Percentiles rank a stretch among this genome's conserved stretches.
These are phyloP conservation scores for Apostichopus japonicus DNA, from an alignment of 35 echinoderm and acorn worm species.

Conservation along the genomic window DNA sequence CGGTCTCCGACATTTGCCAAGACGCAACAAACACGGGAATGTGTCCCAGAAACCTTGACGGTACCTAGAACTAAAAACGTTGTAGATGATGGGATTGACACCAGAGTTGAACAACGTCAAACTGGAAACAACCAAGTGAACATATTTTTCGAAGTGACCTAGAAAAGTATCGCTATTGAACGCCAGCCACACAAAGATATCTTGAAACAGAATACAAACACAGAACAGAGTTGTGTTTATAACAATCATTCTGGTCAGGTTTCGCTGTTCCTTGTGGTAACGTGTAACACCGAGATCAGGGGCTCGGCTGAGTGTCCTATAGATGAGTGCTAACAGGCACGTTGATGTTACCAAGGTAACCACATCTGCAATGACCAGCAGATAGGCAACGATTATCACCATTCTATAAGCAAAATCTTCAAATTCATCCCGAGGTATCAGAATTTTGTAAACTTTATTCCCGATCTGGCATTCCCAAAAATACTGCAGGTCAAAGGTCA, in stretches of 20 bases:
- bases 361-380: not conserved
- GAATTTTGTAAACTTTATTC: not conserved
- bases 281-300: not conserved
- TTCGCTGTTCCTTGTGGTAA: not conserved
- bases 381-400: not conserved
- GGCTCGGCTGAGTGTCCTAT: not conserved
- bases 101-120: not conserved
- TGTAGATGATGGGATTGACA: constrained; percentile 30
- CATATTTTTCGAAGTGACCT: not conserved
- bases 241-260: constrained; percentile 24
- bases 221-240: not conserved
- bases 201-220: constrained; percentile 15
- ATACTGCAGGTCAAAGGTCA: not conserved
- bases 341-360: not conserved
- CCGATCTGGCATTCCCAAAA: not conserved
- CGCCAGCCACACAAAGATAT: not conserved
- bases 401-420: not conserved
- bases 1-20: too few relatives aligned
- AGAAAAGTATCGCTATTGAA: not conserved
- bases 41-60: not conserved
- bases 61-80: not conserved
- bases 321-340: too few relatives aligned
- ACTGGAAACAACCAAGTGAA: not conserved
- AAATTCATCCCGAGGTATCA: not conserved
- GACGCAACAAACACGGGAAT: not conserved